phyloP scores from a whole-genome alignment of 2,888 invertebrate species.

The Drosophila yooni region DNA sequence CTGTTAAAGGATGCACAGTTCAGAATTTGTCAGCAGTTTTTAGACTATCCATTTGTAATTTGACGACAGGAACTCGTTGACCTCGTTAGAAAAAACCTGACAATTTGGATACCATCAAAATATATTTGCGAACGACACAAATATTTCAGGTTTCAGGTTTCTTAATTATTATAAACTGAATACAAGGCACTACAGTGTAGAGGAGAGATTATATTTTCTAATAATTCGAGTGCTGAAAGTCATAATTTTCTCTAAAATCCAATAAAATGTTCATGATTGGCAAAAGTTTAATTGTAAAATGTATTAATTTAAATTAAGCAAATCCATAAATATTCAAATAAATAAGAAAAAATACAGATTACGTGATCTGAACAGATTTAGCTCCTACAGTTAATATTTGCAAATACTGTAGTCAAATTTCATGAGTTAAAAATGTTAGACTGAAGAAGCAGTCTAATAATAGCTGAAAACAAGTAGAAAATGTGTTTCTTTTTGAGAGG shows the following conservation, averaged over 20 bases:
- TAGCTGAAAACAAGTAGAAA: neutral
- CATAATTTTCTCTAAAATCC: neutral
- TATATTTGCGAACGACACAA: slow-evolving; percentile 39
- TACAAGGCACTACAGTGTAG: neutral
- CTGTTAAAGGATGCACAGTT: slow-evolving; percentile 21
- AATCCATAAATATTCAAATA: neutral
- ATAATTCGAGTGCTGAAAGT: rapidly evolving
- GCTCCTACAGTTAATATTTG: neutral
- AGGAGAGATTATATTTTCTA: neutral
- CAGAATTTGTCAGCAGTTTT: slow-evolving; percentile 51
- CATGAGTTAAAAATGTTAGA: rapidly evolving
- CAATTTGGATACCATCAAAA: slow-evolving; percentile 11
- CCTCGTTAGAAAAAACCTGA: slow-evolving; percentile 7
- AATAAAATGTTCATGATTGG: neutral
- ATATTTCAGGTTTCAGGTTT: no score
- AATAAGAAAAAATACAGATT: neutral
- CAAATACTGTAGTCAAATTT: neutral
- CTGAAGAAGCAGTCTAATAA: neutral
- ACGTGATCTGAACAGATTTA: neutral
- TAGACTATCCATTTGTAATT: slow-evolving; percentile 54
- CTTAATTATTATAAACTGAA: slow-evolving; percentile 15
- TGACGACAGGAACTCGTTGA: slow-evolving; percentile 14
- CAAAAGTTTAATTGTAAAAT: neutral
- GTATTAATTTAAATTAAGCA: neutral
- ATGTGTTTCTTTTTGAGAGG: no score